phyloP scores from a whole-genome alignment of 1,140 invertebrate genomes.

The Babylonia areolata region DNA sequence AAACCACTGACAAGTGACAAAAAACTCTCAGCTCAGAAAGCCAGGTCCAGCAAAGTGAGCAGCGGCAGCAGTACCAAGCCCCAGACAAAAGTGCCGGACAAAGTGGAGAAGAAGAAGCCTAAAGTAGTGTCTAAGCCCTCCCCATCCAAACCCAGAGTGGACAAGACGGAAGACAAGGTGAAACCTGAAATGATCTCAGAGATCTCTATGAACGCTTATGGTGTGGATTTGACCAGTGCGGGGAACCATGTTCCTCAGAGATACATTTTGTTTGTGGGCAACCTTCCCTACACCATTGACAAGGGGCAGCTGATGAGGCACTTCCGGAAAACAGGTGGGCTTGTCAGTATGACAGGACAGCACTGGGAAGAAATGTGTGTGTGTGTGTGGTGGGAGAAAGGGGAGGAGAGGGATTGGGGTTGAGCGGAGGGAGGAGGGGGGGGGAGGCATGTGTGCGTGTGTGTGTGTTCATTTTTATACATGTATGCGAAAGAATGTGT shows the following conservation, averaged over 20 bases:
- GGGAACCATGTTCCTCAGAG: conserved; percentile 49
- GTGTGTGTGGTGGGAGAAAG: not conserved
- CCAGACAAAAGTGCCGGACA: conserved; percentile 8
- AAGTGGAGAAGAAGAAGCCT: conserved; percentile 36
- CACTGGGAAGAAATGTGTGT: not conserved
- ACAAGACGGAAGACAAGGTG: conserved; percentile 8
- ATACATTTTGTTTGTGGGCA: conserved; percentile 68
- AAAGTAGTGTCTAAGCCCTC: not conserved
- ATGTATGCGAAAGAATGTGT: too few relatives aligned
- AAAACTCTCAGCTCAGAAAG: not conserved
- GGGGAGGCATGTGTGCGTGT: too few relatives aligned
- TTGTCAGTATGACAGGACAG: not conserved
- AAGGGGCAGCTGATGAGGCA: conserved; percentile 67
- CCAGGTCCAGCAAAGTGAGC: not conserved
- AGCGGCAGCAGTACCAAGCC: not conserved
- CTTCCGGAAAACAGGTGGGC: conserved; percentile 67
- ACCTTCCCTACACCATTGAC: conserved; percentile 63
- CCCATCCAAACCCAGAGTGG: not conserved
- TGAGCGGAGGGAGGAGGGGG: not conserved
- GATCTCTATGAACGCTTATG: conserved; percentile 40
- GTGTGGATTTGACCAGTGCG: not conserved
- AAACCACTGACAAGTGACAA: not conserved
- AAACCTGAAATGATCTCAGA: conserved; percentile 38
- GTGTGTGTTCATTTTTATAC: too few relatives aligned
- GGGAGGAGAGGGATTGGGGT: not conserved